Conservation (phyloP, 2,113 vertebrate species). For the Tichodroma muraria region DNA sequence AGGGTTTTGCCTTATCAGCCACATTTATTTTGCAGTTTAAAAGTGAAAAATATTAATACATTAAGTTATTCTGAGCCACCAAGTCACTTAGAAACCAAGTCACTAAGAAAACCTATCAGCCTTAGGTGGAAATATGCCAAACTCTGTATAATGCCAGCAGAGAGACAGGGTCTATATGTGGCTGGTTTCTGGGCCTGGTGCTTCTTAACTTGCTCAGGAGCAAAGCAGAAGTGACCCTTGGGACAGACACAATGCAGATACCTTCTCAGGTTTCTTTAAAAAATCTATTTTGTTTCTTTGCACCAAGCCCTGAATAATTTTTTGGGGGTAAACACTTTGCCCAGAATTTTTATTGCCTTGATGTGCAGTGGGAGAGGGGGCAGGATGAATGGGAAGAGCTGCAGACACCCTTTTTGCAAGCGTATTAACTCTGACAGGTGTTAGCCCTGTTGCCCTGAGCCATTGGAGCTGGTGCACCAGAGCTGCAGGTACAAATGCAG, state of each 20-base stretch:
- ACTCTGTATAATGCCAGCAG: neutral
- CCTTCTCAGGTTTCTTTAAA: accelerated
- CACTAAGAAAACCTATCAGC: neutral
- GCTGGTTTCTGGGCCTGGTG: neutral
- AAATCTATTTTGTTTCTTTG: neutral
- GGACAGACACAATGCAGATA: neutral
- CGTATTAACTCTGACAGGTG: neutral
- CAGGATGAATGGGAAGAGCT: neutral
- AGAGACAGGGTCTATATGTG: neutral
- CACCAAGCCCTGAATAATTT: neutral
- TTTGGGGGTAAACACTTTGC: neutral
- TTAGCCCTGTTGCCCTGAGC: neutral
- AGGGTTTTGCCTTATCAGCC: neutral
- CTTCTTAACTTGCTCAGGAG: neutral
- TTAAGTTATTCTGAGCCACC: neutral
- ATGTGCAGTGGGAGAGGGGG: neutral
- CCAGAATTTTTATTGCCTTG: neutral
- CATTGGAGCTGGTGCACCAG: neutral
- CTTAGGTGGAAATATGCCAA: neutral
- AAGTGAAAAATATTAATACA: neutral
- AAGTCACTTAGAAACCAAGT: neutral
- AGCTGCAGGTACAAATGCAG: neutral
- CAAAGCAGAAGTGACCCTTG: neutral
- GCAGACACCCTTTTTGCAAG: neutral
- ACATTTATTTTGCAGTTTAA: neutral